Evolutionary conservation across 2,113 vertebrate species (phyloP), one percentile per base, ranked within the genome.

Genomic region (Peromyscus maniculatus): DNA sequence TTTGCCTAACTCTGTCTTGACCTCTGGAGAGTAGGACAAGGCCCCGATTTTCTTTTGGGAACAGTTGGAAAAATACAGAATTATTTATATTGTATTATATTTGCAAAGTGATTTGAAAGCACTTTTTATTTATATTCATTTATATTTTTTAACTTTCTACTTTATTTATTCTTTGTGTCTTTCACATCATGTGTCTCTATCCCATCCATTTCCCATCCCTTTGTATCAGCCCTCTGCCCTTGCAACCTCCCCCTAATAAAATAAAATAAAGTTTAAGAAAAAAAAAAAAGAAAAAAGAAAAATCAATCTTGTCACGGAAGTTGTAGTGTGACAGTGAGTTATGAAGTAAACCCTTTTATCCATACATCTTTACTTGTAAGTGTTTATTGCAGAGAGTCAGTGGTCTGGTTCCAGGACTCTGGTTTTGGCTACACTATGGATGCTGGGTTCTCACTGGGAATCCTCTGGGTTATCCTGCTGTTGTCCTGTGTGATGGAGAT

Each of bases 1-100:
- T 94, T 91, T 89, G 57, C 69, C 80, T 92, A 79, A 79, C 97
- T 92, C 97, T 74, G 19, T 95, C 17, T 75, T 96, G 93, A 94
- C 98, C 96, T 97, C 93, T 66, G 91, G 52, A 78, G 96, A 87
- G 59, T 87, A 96, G 64, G 92, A 96, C 55, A 93, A 97, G 69
- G 74, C 62, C 64, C 79, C 28, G 49, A 43, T 95, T 94, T 31
- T 96, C 95, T 95, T 92, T 89, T 19, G 95, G 94, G 83, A 95
- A 62, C 33, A 87, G 39, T 24, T 96, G 64, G 43, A 86, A 97
- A 96, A 93, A 92, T 87, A 95, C 0, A 93, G 64, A 95, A 86
- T 96, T 96, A 95, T 96, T 97, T 97, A 93, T 94, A 96, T 69
- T 97, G 74, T 82, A 64, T 91, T 96, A 89, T 77, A 96, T 97